A percentile compares a stretch with the other conserved stretches of the same genome.
phyloP scores from a whole-genome alignment of 2,113 vertebrate species.

The Bubalus kerabau region DNA sequence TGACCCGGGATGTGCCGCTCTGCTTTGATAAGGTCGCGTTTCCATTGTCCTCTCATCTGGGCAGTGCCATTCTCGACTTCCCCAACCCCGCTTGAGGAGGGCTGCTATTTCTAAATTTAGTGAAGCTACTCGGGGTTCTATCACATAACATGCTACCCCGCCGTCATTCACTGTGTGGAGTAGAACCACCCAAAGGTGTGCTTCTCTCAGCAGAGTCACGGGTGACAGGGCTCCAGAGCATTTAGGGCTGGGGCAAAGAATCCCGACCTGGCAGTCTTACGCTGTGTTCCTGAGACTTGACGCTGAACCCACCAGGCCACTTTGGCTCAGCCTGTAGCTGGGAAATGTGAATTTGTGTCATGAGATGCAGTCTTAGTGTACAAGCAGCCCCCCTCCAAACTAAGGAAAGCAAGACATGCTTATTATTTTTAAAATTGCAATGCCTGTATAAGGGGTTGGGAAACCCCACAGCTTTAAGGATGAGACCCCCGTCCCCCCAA shows the following conservation, averaged over 20 bases:
- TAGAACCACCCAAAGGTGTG: background rate
- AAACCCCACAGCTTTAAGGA: background rate
- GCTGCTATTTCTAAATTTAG: background rate
- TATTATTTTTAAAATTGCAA: background rate
- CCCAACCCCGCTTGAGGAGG: background rate
- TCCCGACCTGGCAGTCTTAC: accelerated
- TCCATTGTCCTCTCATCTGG: background rate
- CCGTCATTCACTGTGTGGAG: background rate
- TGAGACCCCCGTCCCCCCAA: too few species aligned
- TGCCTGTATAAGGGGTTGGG: background rate
- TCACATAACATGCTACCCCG: accelerated
- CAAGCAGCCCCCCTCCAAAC: background rate
- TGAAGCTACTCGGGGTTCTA: background rate
- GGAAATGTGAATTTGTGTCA: background rate
- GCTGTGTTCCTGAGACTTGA: background rate
- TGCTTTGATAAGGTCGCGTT: accelerated
- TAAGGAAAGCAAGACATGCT: background rate
- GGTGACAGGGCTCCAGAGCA: background rate
- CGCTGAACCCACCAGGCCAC: background rate
- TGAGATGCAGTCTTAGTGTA: background rate
- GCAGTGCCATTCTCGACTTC: background rate
- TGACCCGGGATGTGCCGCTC: accelerated
- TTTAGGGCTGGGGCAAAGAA: background rate
- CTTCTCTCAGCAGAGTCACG: background rate
- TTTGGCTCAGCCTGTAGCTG: background rate